Conservation (phyloP, 1,140 invertebrate species). For the Drosophila saltans region DNA sequence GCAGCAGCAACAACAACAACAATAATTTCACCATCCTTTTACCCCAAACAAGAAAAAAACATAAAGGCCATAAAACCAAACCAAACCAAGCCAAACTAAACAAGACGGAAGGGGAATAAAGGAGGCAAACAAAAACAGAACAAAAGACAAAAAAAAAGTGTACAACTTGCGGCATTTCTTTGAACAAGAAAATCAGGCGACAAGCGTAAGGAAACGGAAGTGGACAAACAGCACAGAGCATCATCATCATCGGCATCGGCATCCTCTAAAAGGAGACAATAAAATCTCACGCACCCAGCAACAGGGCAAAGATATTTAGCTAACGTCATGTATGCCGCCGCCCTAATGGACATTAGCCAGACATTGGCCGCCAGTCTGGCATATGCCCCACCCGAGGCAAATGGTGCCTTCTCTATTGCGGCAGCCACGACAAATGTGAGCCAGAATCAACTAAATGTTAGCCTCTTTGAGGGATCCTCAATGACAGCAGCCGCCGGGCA, state of each 20-base stretch:
- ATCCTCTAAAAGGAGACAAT: slow-evolving; percentile 22
- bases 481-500: slow-evolving; percentile 21
- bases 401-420: slow-evolving; percentile 8
- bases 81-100: slow-evolving; percentile 28
- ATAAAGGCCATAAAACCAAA: slow-evolving; percentile 55
- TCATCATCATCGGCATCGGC: not conserved
- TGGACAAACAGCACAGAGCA: slow-evolving; percentile 11
- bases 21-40: not conserved
- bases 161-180: slow-evolving; percentile 19
- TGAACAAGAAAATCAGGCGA: slow-evolving; percentile 9
- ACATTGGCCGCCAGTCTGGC: slow-evolving; percentile 57
- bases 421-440: not conserved
- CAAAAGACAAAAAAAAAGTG: not conserved
- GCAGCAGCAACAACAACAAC: slow-evolving; percentile 29
- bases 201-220: slow-evolving; percentile 52
- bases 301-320: slow-evolving; percentile 3
- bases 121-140: not conserved
- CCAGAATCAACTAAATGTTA: slow-evolving; percentile 18
- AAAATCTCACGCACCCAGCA: not conserved
- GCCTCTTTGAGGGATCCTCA: slow-evolving; percentile 21
- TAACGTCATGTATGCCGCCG: slow-evolving; percentile 42
- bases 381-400: slow-evolving; percentile 49
- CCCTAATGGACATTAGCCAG: slow-evolving; percentile 67
- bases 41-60: slow-evolving; percentile 33
- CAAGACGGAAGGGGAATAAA: slow-evolving; percentile 17